Conservation (phyloP, 2,797 vertebrate species). For the Leptoclinus maculatus region DNA sequence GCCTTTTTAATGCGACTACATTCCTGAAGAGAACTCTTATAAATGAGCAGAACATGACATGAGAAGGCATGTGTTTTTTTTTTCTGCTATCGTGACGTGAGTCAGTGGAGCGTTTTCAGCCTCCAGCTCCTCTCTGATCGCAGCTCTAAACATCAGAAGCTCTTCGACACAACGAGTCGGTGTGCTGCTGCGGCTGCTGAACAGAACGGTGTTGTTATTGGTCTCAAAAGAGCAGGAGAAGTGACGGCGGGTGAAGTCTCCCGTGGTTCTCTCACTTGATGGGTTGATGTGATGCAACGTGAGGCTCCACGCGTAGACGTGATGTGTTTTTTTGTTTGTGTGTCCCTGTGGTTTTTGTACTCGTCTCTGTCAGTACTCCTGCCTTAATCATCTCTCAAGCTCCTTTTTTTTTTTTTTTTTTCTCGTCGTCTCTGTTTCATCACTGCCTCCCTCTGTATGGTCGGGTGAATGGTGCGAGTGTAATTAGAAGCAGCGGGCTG, state of each 20-base stretch:
- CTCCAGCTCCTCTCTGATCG: slow-evolving; percentile 38
- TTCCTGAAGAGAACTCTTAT: slow-evolving; percentile 8
- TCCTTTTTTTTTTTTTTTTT: background rate
- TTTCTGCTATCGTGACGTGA: slow-evolving; percentile 3
- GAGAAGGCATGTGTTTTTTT: slow-evolving; percentile 21
- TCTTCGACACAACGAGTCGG: slow-evolving; percentile 18
- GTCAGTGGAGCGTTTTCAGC: slow-evolving; percentile 40
- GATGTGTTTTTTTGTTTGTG: slow-evolving; percentile 26
- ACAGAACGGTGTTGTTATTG: slow-evolving; percentile 56
- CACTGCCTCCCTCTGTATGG: slow-evolving; percentile 37
- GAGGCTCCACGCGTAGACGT: slow-evolving; percentile 27
- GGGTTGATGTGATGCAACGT: slow-evolving; percentile 49
- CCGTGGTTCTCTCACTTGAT: slow-evolving; percentile 33
- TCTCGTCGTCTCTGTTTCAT: slow-evolving; percentile 31
- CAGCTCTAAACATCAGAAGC: slow-evolving; percentile 35
- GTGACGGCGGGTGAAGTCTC: slow-evolving; percentile 60
- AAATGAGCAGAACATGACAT: background rate
- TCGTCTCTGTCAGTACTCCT: slow-evolving; percentile 32
- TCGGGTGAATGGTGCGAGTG: slow-evolving; percentile 53
- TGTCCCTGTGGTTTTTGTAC: slow-evolving; percentile 14
- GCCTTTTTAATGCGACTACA: too few species aligned
- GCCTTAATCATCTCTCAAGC: slow-evolving; percentile 49
- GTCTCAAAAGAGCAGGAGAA: slow-evolving; percentile 45
- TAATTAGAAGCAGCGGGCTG: slow-evolving; percentile 76
- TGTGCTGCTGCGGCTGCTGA: slow-evolving; percentile 22